These are phyloP conservation scores for Glyptemys insculpta DNA, from an alignment of 2,797 vertebrate species.

Conservation along the genomic window DNA sequence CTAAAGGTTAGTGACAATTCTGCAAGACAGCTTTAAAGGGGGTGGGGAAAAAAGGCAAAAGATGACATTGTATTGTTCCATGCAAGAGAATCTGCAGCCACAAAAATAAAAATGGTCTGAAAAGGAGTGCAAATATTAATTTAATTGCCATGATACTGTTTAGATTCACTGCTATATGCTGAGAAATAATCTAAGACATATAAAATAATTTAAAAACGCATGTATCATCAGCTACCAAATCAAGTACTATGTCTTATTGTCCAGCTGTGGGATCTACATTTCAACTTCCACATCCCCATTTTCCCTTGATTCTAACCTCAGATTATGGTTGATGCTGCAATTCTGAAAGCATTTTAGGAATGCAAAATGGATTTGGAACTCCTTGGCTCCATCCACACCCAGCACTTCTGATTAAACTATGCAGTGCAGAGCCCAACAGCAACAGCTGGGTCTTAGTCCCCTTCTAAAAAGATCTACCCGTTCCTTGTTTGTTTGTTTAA, in stretches of 20 bases:
- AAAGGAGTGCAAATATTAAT: not conserved
- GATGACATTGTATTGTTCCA: not conserved
- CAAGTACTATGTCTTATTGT: accelerated
- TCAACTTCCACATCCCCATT: not conserved
- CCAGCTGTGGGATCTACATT: accelerated
- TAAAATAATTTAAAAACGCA: accelerated
- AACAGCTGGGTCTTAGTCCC: accelerated
- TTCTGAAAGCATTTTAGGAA: constrained; percentile 39
- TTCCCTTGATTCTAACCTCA: not conserved
- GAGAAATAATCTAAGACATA: accelerated
- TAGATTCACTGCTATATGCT: accelerated
- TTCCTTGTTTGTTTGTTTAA: not conserved
- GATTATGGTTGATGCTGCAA: not conserved
- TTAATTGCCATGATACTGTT: accelerated
- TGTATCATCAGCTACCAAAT: accelerated
- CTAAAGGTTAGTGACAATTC: not conserved
- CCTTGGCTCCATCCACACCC: not conserved
- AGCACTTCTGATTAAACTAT: accelerated
- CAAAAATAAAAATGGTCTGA: not conserved
- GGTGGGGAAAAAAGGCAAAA: not conserved
- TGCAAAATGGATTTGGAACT: not conserved
- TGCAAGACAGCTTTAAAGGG: not conserved
- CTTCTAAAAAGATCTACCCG: accelerated
- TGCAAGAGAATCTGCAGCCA: not conserved
- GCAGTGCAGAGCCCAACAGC: not conserved